A percentile compares a stretch with the other conserved stretches of the same genome.
phyloP scores from a whole-genome alignment of 2,888 invertebrate species.

The Portevinia maculata region DNA sequence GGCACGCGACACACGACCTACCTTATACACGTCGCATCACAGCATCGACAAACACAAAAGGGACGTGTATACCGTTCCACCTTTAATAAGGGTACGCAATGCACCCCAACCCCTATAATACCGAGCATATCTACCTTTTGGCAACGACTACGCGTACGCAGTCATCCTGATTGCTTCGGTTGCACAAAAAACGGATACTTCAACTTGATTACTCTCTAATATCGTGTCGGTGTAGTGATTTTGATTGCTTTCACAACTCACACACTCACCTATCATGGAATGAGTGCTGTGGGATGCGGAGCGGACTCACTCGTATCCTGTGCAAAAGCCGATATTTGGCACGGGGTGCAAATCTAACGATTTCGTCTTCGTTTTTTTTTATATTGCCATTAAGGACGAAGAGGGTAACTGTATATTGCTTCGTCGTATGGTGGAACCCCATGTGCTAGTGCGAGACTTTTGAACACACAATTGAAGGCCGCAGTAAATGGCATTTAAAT shows the following conservation, averaged over 20 bases:
- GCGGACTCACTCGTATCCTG: constrained; percentile 61
- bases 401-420: constrained; percentile 54
- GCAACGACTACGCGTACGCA: constrained; percentile 35
- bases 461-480: constrained; percentile 74
- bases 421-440: constrained; percentile 36
- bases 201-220: constrained; percentile 74
- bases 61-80: constrained; percentile 42
- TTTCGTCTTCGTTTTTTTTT: constrained; percentile 20
- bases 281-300: not conserved
- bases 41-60: constrained; percentile 55
- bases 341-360: constrained; percentile 71
- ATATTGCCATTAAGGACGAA: not conserved
- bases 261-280: constrained; percentile 61
- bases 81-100: constrained; percentile 56
- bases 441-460: constrained; percentile 60
- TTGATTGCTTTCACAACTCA: constrained; percentile 74
- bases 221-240: constrained; percentile 74
- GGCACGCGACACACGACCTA: constrained; percentile 75
- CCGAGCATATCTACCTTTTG: constrained; percentile 57
- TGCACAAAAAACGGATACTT: constrained; percentile 60
- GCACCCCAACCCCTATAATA: constrained; percentile 41
- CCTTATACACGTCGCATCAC: constrained; percentile 41
- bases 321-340: constrained; percentile 51
- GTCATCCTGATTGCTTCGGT: constrained; percentile 67
- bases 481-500: constrained; percentile 74